Conservation (phyloP, 64 coral and sea anemone species). For the Montipora efflorescens region DNA sequence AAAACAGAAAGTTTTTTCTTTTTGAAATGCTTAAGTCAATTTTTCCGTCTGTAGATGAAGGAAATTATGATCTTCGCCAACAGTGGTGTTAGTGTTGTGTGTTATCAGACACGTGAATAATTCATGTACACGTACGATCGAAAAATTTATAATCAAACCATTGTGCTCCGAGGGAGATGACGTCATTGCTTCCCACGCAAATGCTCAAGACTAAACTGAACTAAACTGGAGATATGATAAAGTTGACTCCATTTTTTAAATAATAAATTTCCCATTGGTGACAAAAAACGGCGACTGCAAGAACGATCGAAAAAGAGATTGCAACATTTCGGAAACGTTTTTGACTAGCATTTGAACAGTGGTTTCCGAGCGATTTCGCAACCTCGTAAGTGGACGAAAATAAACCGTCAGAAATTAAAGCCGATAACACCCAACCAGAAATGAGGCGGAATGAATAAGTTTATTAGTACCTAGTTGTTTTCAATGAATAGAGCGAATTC, state of each 20-base stretch:
- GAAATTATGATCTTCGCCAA: conserved; percentile 29
- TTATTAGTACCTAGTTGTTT: conserved; percentile 25
- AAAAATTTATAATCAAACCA: conserved; percentile 24
- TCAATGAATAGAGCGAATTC: not conserved
- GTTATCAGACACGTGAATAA: conserved; percentile 29
- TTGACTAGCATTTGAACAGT: not conserved
- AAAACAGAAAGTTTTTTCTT: not conserved
- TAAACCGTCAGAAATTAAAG: conserved; percentile 13
- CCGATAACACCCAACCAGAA: conserved; percentile 1
- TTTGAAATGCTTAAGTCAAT: not conserved
- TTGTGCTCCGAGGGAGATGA: conserved; percentile 27
- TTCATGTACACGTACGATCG: conserved; percentile 24
- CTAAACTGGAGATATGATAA: conserved; percentile 19
- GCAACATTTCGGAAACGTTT: conserved; percentile 24
- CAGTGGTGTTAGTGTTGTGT: conserved; percentile 9
- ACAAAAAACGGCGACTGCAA: no score
- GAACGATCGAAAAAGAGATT: not conserved
- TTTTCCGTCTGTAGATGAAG: not conserved
- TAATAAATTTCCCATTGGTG: not conserved
- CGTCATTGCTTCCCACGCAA: conserved; percentile 42
- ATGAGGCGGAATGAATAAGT: conserved; percentile 37
- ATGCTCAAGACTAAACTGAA: conserved; percentile 24
- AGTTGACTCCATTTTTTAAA: conserved; percentile 16
- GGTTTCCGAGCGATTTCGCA: conserved; percentile 48
- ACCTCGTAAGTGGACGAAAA: not conserved